A percentile compares a stretch with the other conserved stretches of the same genome.
Evolutionary conservation across 2,113 vertebrate genomes (phyloP).

Genomic region (Corvus moneduloides): DNA sequence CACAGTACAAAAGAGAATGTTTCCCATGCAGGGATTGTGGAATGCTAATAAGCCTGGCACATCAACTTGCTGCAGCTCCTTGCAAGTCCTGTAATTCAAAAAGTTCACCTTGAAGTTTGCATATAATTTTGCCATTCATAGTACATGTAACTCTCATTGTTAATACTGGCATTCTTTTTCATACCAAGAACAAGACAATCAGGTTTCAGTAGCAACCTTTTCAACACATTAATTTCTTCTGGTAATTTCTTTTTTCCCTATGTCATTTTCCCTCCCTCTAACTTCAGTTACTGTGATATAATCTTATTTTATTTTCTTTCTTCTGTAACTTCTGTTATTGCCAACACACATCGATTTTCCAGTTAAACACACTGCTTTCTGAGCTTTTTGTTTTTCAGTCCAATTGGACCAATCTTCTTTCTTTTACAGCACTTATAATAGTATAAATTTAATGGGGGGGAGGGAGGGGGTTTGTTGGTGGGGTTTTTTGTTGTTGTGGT

Average conservation of each 20-base stretch:
- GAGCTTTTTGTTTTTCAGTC: not conserved
- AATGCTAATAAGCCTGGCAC: constrained; percentile 34
- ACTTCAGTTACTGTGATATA: not conserved
- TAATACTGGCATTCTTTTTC: not conserved
- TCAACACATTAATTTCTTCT: not conserved
- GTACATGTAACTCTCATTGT: not conserved
- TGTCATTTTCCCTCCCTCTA: not conserved
- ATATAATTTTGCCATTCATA: constrained; percentile 15
- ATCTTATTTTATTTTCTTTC: not conserved
- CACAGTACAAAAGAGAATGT: constrained; percentile 15
- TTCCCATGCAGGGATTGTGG: not conserved
- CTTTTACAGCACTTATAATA: not conserved
- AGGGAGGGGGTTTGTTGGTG: no score
- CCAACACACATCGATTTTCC: not conserved
- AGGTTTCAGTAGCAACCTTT: not conserved
- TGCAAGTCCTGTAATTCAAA: constrained; percentile 2
- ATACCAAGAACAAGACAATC: not conserved
- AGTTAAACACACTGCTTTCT: not conserved
- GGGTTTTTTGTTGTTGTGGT: no score
- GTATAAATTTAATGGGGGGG: not conserved
- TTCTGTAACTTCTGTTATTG: not conserved
- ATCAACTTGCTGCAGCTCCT: constrained; percentile 1
- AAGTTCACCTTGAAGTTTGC: constrained; percentile 65
- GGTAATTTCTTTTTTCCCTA: not conserved
- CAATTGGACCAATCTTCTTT: not conserved